A percentile compares a stretch with the other conserved stretches of the same genome.
These are phyloP conservation scores for Enteromius treurensis DNA, from an alignment of 2,797 vertebrate species.

Conservation along the genomic window DNA sequence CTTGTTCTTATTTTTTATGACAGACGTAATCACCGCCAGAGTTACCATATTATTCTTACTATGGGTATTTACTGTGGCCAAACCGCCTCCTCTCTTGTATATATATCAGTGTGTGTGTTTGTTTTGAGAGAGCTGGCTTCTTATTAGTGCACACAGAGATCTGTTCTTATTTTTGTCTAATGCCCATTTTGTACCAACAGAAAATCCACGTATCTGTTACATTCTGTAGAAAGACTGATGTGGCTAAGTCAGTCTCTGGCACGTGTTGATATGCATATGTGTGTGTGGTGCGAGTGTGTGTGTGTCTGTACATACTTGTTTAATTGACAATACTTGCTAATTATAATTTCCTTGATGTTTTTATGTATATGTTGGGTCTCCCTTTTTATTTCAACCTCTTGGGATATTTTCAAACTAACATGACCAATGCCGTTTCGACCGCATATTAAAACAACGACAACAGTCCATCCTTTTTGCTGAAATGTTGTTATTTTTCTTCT, in stretches of 20 bases:
- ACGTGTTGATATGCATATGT: conserved; percentile 2
- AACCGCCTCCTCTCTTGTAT: conserved; percentile 76
- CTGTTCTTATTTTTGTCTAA: conserved; percentile 69
- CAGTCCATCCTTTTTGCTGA: conserved; percentile 67
- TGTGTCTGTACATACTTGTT: conserved; percentile 51
- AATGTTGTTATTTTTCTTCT: conserved; percentile 36
- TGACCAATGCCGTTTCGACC: conserved; percentile 73
- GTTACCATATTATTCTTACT: conserved; percentile 49
- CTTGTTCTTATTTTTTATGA: conserved; percentile 71
- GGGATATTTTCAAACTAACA: conserved; percentile 74
- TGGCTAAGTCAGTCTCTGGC: conserved; percentile 54
- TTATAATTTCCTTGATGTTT: conserved; percentile 68
- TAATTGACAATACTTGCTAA: conserved; percentile 67
- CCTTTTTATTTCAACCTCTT: conserved; percentile 53
- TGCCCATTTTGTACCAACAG: conserved; percentile 74
- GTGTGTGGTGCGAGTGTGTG: conserved; percentile 55
- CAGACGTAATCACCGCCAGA: conserved; percentile 61
- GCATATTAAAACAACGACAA: conserved; percentile 62
- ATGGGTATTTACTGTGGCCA: conserved; percentile 62
- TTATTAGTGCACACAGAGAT: conserved; percentile 61
- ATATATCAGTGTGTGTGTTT: conserved; percentile 62
- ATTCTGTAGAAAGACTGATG: conserved; percentile 61
- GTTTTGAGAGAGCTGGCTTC: conserved; percentile 62
- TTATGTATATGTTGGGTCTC: conserved; percentile 76
- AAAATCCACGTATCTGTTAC: conserved; percentile 68